phyloP scores from a whole-genome alignment of 2,113 vertebrate genomes.

The Dipodomys stephensi region DNA sequence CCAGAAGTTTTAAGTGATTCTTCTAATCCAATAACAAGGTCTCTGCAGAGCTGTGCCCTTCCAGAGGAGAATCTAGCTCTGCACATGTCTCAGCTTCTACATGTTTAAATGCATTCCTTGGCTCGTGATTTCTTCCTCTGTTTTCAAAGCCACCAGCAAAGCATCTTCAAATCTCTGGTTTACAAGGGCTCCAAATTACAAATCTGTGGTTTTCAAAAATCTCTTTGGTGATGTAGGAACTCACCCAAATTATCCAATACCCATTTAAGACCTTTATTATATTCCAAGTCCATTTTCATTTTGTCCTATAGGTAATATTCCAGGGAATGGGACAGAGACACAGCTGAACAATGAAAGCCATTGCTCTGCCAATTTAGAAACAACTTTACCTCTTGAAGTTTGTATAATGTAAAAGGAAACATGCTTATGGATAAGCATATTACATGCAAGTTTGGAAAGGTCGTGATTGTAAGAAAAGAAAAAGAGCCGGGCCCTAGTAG shows the following conservation, averaged over 20 bases:
- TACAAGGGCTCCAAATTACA: background rate
- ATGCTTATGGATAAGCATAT: background rate
- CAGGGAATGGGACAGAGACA: background rate
- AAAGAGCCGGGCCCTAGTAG: too few relatives aligned
- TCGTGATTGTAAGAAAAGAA: background rate
- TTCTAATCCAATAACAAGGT: accelerated
- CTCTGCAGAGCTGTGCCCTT: accelerated
- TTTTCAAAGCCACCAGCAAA: background rate
- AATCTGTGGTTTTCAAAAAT: too few relatives aligned
- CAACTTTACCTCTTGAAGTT: background rate
- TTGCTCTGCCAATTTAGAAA: background rate
- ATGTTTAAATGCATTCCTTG: background rate
- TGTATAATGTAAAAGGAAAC: background rate
- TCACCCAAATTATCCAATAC: background rate
- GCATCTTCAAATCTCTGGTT: background rate
- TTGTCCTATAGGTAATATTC: background rate
- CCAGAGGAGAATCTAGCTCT: background rate
- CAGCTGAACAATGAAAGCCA: background rate
- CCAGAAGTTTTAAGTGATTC: background rate
- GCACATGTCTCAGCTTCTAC: background rate
- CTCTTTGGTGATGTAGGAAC: too few relatives aligned
- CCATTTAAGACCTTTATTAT: background rate
- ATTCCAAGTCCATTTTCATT: background rate
- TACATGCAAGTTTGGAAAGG: background rate
- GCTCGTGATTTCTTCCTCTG: background rate